Evolutionary conservation across 2,797 vertebrate genomes (phyloP).

Genomic region (Thamnophis elegans): DNA sequence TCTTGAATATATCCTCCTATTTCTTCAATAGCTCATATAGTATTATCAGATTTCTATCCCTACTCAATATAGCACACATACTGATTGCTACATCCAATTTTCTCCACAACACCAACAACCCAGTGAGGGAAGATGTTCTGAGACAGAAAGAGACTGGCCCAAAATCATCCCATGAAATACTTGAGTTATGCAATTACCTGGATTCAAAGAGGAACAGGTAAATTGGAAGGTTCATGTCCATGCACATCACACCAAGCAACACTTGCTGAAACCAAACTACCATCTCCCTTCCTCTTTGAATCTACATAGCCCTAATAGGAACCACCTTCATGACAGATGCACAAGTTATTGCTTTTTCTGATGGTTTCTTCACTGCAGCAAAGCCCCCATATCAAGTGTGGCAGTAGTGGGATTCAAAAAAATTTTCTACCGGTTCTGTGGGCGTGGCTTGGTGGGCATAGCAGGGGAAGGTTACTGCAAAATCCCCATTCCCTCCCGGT

Average conservation of each 20-base stretch:
- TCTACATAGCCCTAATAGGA: neutral
- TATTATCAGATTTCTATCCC: neutral
- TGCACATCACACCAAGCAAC: neutral
- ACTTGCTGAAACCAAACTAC: neutral
- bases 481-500: too few species aligned
- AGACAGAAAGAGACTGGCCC: neutral
- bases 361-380: neutral
- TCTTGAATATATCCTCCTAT: neutral
- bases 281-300: neutral
- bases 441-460: too few species aligned
- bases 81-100: neutral
- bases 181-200: neutral
- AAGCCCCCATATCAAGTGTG: neutral
- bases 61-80: neutral
- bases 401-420: too few species aligned
- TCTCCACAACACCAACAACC: neutral
- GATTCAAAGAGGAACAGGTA: neutral
- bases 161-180: neutral
- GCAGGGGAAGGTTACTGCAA: too few species aligned
- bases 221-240: neutral
- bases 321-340: neutral
- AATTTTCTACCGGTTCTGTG: too few species aligned
- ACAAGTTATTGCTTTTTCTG: neutral
- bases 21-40: neutral
- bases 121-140: neutral